A percentile compares a stretch with the other conserved stretches of the same genome.
phyloP scores from a whole-genome alignment of 2,797 vertebrate species.

The Pogoniulus pusillus region DNA sequence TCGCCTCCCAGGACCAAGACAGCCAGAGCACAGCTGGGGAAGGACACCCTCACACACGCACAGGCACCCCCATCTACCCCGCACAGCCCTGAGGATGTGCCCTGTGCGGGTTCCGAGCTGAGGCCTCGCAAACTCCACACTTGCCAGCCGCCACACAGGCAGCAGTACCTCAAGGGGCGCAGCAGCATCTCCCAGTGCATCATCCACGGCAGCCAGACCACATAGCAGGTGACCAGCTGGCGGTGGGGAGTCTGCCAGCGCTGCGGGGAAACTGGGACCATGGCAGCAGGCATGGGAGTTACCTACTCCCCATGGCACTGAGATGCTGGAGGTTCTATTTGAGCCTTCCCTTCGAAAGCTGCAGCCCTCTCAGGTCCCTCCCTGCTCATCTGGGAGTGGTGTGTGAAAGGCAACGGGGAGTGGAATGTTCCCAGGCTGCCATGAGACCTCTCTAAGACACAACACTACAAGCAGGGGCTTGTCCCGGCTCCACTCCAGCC shows the following conservation, averaged over 20 bases:
- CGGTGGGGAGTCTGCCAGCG: neutral
- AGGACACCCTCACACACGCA: neutral
- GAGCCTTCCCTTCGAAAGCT: neutral
- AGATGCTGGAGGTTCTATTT: neutral
- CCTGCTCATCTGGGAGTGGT: neutral
- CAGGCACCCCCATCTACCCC: neutral
- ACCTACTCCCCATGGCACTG: neutral
- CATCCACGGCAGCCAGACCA: neutral
- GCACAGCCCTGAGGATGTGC: neutral
- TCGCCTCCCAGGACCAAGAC: neutral
- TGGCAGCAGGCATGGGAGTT: neutral
- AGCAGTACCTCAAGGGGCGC: neutral
- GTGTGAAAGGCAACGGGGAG: neutral
- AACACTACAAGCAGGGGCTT: neutral
- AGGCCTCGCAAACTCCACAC: neutral
- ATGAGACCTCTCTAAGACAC: neutral
- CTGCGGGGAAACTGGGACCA: neutral
- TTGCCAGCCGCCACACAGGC: neutral
- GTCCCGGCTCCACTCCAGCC: neutral
- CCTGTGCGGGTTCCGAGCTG: neutral
- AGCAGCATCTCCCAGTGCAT: accelerated
- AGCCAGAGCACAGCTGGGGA: neutral
- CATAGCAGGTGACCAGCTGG: neutral
- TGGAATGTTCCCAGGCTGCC: neutral
- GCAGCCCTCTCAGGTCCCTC: neutral